Evolutionary conservation across 2,888 invertebrate genomes (phyloP).

Genomic region (Sympetrum striolatum): DNA sequence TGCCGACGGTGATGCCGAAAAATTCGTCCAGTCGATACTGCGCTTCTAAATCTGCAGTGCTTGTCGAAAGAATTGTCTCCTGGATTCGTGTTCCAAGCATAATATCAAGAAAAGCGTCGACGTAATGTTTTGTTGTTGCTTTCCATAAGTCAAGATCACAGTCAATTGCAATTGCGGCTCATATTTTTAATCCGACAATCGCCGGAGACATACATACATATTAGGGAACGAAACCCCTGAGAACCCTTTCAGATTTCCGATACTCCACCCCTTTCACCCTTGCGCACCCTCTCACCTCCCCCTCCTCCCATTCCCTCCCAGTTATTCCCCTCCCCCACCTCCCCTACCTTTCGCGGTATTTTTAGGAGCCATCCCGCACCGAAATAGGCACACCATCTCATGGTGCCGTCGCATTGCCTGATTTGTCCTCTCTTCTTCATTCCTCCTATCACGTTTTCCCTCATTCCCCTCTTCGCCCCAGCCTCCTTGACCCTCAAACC

Average conservation of each 20-base stretch:
- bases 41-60: too few relatives aligned
- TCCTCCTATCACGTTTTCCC: not conserved
- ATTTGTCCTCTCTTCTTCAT: constrained; percentile 43
- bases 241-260: not conserved
- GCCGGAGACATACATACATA: not conserved
- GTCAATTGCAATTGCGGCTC: too few relatives aligned
- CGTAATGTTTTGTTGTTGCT: too few relatives aligned
- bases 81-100: too few relatives aligned
- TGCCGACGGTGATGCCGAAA: too few relatives aligned
- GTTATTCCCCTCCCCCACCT: not conserved
- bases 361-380: constrained; percentile 35
- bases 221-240: not conserved
- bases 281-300: not conserved
- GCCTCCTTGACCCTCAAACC: not conserved
- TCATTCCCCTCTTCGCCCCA: not conserved
- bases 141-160: too few relatives aligned
- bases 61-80: too few relatives aligned
- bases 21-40: too few relatives aligned
- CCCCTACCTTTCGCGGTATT: constrained; percentile 36
- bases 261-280: not conserved
- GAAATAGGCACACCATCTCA: constrained; percentile 41
- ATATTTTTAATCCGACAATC: not conserved
- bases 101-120: too few relatives aligned
- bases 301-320: not conserved
- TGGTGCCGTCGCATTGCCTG: constrained; percentile 41